These are phyloP conservation scores for Leptinotarsa texana DNA, from an alignment of 1,140 invertebrate genomes.

Conservation along the genomic window DNA sequence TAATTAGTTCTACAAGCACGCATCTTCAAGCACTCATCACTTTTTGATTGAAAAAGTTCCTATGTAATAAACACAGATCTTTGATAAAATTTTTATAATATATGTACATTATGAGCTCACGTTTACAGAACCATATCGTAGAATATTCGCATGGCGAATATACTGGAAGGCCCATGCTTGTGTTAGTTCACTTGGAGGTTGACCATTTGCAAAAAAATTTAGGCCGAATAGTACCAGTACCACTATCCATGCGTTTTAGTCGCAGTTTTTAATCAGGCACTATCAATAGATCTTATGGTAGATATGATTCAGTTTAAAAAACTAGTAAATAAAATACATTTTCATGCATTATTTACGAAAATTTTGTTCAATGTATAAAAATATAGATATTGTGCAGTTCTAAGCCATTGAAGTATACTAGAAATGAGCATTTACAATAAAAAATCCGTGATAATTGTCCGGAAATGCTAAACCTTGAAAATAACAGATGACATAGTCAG, in stretches of 20 bases:
- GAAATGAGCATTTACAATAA: slow-evolving; percentile 50
- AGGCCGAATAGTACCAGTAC: slow-evolving; percentile 42
- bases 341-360: slow-evolving; percentile 46
- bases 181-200: slow-evolving; percentile 29
- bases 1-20: slow-evolving; percentile 48
- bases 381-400: slow-evolving; percentile 56
- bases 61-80: slow-evolving; percentile 51
- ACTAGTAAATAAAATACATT: slow-evolving; percentile 52
- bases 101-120: slow-evolving; percentile 48
- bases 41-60: slow-evolving; percentile 49
- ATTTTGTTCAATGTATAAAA: slow-evolving; percentile 56
- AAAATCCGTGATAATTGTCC: slow-evolving; percentile 34
- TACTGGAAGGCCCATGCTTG: slow-evolving; percentile 30
- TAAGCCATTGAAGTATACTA: slow-evolving; percentile 53
- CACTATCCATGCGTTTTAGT: slow-evolving; percentile 31
- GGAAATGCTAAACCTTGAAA: slow-evolving; percentile 30
- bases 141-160: slow-evolving; percentile 37
- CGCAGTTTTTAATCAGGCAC: slow-evolving; percentile 47
- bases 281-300: slow-evolving; percentile 50
- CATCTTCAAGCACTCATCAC: slow-evolving; percentile 48
- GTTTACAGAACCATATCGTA: slow-evolving; percentile 43
- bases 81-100: slow-evolving; percentile 46
- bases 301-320: slow-evolving; percentile 54
- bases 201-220: slow-evolving; percentile 33
- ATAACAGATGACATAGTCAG: slow-evolving; percentile 18